These are phyloP conservation scores for Buphagus erythrorhynchus DNA, from an alignment of 2,797 vertebrate species.

Conservation along the genomic window DNA sequence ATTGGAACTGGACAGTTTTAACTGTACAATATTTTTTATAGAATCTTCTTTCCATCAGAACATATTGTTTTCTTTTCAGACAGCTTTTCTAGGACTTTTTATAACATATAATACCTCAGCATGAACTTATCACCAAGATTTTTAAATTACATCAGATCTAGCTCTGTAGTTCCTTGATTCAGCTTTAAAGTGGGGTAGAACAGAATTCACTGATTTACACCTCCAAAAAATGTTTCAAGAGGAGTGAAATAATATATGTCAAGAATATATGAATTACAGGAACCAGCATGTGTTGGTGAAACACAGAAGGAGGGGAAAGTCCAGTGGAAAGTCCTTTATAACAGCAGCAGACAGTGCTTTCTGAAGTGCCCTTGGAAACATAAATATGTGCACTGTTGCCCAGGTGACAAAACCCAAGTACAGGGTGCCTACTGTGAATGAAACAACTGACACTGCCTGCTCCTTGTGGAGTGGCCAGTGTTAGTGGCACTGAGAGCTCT, in stretches of 20 bases:
- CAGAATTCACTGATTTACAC: neutral
- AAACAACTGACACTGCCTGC: neutral
- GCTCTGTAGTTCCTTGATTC: neutral
- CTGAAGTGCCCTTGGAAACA: conserved; percentile 15
- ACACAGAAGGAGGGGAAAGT: neutral
- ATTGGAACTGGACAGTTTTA: neutral
- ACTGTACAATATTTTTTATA: neutral
- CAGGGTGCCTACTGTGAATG: neutral
- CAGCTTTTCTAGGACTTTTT: neutral
- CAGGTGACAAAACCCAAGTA: conserved; percentile 40
- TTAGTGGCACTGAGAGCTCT: neutral
- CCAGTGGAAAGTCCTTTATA: neutral
- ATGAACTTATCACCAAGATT: neutral
- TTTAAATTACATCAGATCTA: neutral
- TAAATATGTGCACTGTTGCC: neutral
- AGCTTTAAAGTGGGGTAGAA: neutral
- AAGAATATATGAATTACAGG: neutral
- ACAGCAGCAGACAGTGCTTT: neutral
- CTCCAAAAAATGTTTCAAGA: neutral
- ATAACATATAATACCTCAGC: neutral
- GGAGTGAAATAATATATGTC: neutral
- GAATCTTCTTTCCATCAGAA: neutral
- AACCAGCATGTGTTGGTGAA: neutral
- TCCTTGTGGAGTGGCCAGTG: neutral
- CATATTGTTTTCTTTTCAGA: neutral